Base-by-base conservation (phyloP, 2,888 invertebrate genomes). In the Colostygia pectinataria region DNA sequence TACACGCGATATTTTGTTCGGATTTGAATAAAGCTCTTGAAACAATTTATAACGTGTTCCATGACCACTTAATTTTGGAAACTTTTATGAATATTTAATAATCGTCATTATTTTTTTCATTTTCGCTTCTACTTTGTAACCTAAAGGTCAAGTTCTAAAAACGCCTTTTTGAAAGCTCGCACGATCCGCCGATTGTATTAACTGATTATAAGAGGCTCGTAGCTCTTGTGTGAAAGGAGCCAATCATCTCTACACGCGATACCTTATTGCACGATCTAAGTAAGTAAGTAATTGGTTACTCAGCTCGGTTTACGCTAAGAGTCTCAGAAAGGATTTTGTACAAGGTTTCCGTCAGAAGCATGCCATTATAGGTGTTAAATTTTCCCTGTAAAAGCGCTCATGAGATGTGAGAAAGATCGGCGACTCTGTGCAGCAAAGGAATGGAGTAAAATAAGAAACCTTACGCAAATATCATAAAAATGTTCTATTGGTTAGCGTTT, bases 181-280 rank as follows among this genome's bases (percentile, higher is more conserved):
- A 36, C 52, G 38, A 54, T 49, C 25, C 31, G 43, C 25, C 44
- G 61, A 65, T 63, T 45, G 53, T 59, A 61, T 61, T 62, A 59
- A 53, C 57, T 61, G 63, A 65, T 63, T 60, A 53, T 39, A 44
- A 41, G 32, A 34, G 24, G 41, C 55, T 20, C 32, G 40, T 32
- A 37, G 50, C 56, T 34, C 33, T 34, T 15, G 46, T 57, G 53
- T 57, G 53, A 45, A 55, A 48, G 41, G 41, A 50, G 43, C 40
- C 53, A 53, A 55, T 59, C 52, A 43, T 44, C 47, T 49, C 53
- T 43, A 49, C 58, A 56, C 62, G 59, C 62, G 55, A 54, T 41
- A 53, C 20, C 20, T 32, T 38, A 37, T 34, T 29, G 37, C 38
- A 47, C 44, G 28, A 36, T 31, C 39, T 43, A 53, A 50, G 34